Percentiles rank a stretch among this genome's conserved stretches.
phyloP scores from a whole-genome alignment of 2,113 vertebrate species.

The Hydropotes inermis region DNA sequence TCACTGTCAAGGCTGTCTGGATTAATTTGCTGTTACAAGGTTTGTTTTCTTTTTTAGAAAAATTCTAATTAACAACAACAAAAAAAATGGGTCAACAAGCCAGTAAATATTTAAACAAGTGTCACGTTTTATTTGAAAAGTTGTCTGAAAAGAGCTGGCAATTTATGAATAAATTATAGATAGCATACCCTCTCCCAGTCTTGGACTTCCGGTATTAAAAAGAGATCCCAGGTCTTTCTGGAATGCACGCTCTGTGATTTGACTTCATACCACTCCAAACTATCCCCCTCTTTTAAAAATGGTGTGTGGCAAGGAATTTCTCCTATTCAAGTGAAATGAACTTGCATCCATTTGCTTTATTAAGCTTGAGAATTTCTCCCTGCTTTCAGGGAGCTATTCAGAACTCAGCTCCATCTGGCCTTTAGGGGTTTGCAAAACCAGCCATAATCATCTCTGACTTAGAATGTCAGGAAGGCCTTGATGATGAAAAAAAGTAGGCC shows the following conservation, averaged over 20 bases:
- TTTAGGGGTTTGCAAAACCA: not conserved
- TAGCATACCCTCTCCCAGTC: slow-evolving; percentile 27
- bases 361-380: not conserved
- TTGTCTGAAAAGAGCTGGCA: slow-evolving; percentile 66
- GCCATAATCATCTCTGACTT: not conserved
- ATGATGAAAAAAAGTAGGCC: not conserved
- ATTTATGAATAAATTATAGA: slow-evolving; percentile 78
- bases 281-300: not conserved
- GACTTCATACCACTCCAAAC: not conserved
- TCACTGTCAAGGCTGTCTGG: slow-evolving; percentile 53
- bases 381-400: not conserved
- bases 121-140: slow-evolving; percentile 77
- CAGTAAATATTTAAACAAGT: slow-evolving; percentile 81
- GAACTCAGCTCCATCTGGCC: not conserved
- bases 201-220: not conserved
- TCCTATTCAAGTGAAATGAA: not conserved
- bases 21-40: slow-evolving; percentile 72
- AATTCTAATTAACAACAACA: slow-evolving; percentile 74
- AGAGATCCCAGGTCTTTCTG: not conserved
- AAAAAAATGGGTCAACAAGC: slow-evolving; percentile 80
- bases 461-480: not conserved
- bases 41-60: slow-evolving; percentile 63
- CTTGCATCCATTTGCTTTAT: not conserved
- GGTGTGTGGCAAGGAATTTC: not conserved
- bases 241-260: not conserved